Conservation (phyloP, 2,888 invertebrate genomes). For the Piscicola geometra region DNA sequence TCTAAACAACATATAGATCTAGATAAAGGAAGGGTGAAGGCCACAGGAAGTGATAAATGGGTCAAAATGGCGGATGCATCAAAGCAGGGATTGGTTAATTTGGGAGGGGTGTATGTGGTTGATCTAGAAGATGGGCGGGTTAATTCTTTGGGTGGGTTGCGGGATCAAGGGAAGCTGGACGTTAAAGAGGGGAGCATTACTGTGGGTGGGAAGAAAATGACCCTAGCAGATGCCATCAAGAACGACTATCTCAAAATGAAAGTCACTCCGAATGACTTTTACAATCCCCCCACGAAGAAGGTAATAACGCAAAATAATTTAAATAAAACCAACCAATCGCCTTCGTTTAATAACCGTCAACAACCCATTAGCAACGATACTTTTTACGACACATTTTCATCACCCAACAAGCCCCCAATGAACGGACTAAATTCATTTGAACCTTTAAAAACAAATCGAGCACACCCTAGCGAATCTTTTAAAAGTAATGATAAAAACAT, state of each 20-base stretch:
- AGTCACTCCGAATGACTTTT: slow-evolving; percentile 41
- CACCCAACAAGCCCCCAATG: no score
- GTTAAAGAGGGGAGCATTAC: slow-evolving; percentile 59
- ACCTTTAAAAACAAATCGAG: no score
- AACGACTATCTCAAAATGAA: slow-evolving; percentile 45
- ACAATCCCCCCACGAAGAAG: slow-evolving; percentile 48
- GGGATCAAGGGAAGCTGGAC: slow-evolving; percentile 62
- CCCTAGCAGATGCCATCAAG: slow-evolving; percentile 45
- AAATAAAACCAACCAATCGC: no score
- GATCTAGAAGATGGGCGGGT: slow-evolving; percentile 50
- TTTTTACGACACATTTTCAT: no score
- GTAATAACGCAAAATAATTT: slow-evolving; percentile 49
- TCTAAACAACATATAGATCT: not conserved
- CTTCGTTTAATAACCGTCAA: no score
- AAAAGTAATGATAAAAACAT: no score
- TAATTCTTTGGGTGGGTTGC: slow-evolving; percentile 47
- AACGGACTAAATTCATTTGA: no score
- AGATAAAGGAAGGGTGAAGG: not conserved
- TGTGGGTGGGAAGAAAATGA: slow-evolving; percentile 76
- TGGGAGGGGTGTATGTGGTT: slow-evolving; percentile 50
- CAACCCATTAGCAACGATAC: no score
- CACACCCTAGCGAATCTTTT: no score
- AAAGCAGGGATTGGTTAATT: slow-evolving; percentile 43
- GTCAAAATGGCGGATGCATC: slow-evolving; percentile 9
- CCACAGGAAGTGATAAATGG: not conserved